phyloP scores from a whole-genome alignment of 2,113 vertebrate genomes.

The Tretioscincus oriximinensis region DNA sequence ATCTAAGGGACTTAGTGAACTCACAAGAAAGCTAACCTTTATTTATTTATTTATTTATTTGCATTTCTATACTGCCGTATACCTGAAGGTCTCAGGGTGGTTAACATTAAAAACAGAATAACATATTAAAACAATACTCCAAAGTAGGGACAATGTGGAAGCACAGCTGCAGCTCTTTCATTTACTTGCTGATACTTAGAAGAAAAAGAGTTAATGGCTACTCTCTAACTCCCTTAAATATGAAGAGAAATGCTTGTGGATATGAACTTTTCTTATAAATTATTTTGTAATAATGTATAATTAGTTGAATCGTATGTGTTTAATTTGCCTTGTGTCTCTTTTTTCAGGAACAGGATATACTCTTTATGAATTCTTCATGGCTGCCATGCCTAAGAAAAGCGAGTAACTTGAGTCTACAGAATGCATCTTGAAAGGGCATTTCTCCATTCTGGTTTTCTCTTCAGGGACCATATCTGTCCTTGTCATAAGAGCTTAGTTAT shows the following conservation, averaged over 20 bases:
- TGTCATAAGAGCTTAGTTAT: slow-evolving; percentile 59
- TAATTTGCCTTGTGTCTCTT: slow-evolving; percentile 29
- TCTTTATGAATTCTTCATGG: slow-evolving; percentile 74
- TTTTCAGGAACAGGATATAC: slow-evolving; percentile 76
- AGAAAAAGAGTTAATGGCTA: not conserved
- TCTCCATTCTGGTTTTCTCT: slow-evolving; percentile 50
- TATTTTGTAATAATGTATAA: not conserved
- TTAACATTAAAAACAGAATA: too few species aligned
- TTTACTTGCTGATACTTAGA: not conserved
- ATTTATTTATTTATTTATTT: too few species aligned
- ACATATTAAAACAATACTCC: too few species aligned
- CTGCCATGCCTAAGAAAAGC: slow-evolving; percentile 82
- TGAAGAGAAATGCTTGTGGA: not conserved
- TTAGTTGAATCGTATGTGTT: slow-evolving; percentile 10
- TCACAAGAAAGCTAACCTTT: too few species aligned
- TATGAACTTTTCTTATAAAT: not conserved
- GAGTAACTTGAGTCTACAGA: slow-evolving; percentile 55
- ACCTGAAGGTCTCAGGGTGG: too few species aligned
- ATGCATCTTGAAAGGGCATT: slow-evolving; percentile 34
- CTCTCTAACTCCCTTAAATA: not conserved
- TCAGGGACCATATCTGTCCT: slow-evolving; percentile 60
- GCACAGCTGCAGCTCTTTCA: not conserved
- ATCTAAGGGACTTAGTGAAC: too few species aligned
- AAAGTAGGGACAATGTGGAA: too few species aligned
- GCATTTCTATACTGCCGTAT: too few species aligned